Conservation (phyloP, 2,113 vertebrate genomes). For the Ammodytes dubius region DNA sequence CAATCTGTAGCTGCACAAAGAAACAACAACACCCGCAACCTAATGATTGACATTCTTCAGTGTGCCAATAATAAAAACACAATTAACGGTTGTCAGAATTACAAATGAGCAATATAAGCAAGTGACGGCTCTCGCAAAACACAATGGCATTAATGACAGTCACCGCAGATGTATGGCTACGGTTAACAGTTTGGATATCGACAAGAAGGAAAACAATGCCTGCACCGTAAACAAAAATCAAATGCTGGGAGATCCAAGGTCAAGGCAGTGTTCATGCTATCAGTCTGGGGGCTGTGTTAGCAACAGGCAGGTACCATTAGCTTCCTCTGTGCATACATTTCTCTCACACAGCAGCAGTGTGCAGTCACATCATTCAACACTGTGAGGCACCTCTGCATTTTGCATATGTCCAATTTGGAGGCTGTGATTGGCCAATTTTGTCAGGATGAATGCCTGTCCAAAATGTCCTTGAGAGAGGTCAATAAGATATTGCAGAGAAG, state of each 20-base stretch:
- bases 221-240: constrained; percentile 4
- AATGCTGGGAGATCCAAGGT: constrained; percentile 63
- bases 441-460: constrained; percentile 71
- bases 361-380: constrained; percentile 53
- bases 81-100: not conserved
- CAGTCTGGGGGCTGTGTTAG: constrained; percentile 39
- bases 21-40: not conserved
- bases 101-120: not conserved
- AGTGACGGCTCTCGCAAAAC: not conserved
- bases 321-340: constrained; percentile 32
- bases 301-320: constrained; percentile 46
- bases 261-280: constrained; percentile 19
- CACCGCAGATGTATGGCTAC: constrained; percentile 10
- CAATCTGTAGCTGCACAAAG: not conserved
- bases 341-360: not conserved
- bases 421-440: constrained; percentile 73
- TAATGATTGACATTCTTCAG: constrained; percentile 11
- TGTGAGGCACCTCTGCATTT: constrained; percentile 43
- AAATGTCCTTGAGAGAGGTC: constrained; percentile 77
- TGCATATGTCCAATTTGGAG: constrained; percentile 69
- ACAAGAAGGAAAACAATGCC: not conserved
- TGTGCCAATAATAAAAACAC: not conserved
- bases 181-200: not conserved
- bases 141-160: not conserved
- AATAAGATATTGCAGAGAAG: constrained; percentile 60